A percentile compares a stretch with the other conserved stretches of the same genome.
phyloP scores from a whole-genome alignment of 2,113 vertebrate genomes.

The Notothenia coriiceps region DNA sequence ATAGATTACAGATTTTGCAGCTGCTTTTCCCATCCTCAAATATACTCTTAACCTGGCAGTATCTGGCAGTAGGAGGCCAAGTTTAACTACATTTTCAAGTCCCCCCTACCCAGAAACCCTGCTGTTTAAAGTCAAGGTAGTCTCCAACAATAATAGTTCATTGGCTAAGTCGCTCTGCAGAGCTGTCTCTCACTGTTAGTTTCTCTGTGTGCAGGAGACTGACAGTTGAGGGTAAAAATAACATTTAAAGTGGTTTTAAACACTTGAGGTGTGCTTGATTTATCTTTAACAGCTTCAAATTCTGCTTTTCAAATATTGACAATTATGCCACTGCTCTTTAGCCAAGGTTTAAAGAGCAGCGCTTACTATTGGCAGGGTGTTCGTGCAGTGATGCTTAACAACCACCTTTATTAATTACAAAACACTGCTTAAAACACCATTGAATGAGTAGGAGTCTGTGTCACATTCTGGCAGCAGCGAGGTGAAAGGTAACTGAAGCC shows the following conservation, averaged over 20 bases:
- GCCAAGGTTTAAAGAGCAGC: conserved; percentile 18
- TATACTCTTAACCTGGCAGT: conserved; percentile 36
- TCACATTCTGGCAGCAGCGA: conserved; percentile 34
- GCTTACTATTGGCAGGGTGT: background rate
- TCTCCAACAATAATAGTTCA: conserved; percentile 61
- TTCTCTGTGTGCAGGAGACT: conserved; percentile 26
- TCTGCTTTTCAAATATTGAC: conserved; percentile 25
- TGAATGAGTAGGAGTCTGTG: conserved; percentile 20
- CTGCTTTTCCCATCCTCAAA: conserved; percentile 36
- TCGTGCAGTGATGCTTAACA: conserved; percentile 17
- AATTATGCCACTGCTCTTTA: conserved; percentile 14
- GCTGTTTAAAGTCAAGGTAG: conserved; percentile 49
- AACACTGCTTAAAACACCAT: conserved; percentile 16
- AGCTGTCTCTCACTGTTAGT: conserved; percentile 55
- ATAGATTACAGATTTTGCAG: conserved; percentile 24
- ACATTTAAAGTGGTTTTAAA: conserved; percentile 65
- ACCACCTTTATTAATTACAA: conserved; percentile 28
- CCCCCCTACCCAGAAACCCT: conserved; percentile 22
- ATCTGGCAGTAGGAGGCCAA: conserved; percentile 32
- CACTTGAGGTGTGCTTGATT: conserved; percentile 50
- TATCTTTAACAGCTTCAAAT: conserved; percentile 51
- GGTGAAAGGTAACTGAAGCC: conserved; percentile 16
- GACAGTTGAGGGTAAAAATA: conserved; percentile 71
- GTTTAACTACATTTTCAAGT: conserved; percentile 33
- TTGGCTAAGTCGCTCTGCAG: conserved; percentile 34